Evolutionary conservation across 2,797 vertebrate species (phyloP), one percentile per base, ranked within the genome.

Genomic region (Typhlichthys eigenmanni): DNA sequence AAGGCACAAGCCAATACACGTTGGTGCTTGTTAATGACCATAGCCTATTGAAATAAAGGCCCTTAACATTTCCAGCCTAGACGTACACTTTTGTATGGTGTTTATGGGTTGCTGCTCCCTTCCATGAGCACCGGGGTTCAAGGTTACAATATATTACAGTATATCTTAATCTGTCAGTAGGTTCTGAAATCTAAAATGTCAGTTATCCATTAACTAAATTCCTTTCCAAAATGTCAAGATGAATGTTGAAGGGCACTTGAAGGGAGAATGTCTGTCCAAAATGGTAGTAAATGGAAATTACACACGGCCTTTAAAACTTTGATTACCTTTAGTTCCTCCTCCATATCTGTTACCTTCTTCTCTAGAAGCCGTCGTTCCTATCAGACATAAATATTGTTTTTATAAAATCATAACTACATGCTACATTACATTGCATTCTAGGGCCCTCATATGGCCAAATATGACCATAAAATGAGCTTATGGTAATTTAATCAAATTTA

Each of bases 261-360:
- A 43, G 38, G 38, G 5, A 43, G 38, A 43, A 43, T 8, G 38
- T 7, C 38, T 43, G 38, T 43, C 38, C 38, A 43, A 43, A 43
- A 43, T 43, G 4, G 24, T 29, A 29, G 24, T 43, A 43, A 9
- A 8, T 43, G 2, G 38, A 43, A 43, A 43, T 43, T 9, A 43
- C 9, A 43, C 9, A 8, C 2, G 7, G 38, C 38, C 38, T 43
- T 43, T 43, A 43, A 43, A 43, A 9, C 38, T 43, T 43, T 8
- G 60, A 45, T 62, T 95, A 97, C 96, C 96, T 97, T 97, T 78
- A 97, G 87, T 74, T 97, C 95, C 62, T 96, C 95, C 66, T 98
- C 96, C 94, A 98, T 96, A 68, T 97, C 95, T 0, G 94, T 94
- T 82, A 98, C 94, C 75, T 88, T 96, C 86, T 94, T 94, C 85